phyloP scores from a whole-genome alignment of 2,888 invertebrate genomes.

The Phymatocera aterrima region DNA sequence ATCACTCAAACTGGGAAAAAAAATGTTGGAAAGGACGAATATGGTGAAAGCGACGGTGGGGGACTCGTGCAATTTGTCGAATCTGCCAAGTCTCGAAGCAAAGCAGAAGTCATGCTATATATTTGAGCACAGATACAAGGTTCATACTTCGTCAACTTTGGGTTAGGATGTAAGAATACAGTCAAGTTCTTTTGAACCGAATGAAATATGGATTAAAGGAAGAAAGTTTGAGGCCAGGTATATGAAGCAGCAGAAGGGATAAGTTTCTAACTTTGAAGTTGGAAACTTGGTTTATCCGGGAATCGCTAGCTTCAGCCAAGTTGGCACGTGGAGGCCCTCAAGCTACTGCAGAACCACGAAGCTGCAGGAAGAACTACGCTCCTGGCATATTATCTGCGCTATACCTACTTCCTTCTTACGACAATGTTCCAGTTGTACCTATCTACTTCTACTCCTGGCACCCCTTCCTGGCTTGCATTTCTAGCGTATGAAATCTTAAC shows the following conservation, averaged over 20 bases:
- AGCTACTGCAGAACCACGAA: conserved; percentile 35
- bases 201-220: conserved; percentile 67
- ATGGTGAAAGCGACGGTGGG: background rate
- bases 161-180: conserved; percentile 26
- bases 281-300: conserved; percentile 62
- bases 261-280: conserved; percentile 63
- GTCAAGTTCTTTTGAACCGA: conserved; percentile 54
- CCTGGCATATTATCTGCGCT: conserved; percentile 55
- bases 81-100: background rate
- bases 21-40: background rate
- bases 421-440: conserved; percentile 48
- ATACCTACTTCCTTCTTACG: conserved; percentile 48
- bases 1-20: background rate
- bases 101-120: background rate
- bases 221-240: conserved; percentile 52
- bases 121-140: background rate
- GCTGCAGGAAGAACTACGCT: conserved; percentile 41
- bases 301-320: conserved; percentile 56
- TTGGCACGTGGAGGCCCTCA: conserved; percentile 54
- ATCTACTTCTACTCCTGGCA: conserved; percentile 57
- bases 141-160: conserved; percentile 16
- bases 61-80: background rate
- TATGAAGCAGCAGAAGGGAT: conserved; percentile 53
- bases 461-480: conserved; percentile 61
- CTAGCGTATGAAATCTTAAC: conserved; percentile 67